These are phyloP conservation scores for Adelognathus sp. DNA, from an alignment of 2,888 invertebrate species.

Conservation along the genomic window DNA sequence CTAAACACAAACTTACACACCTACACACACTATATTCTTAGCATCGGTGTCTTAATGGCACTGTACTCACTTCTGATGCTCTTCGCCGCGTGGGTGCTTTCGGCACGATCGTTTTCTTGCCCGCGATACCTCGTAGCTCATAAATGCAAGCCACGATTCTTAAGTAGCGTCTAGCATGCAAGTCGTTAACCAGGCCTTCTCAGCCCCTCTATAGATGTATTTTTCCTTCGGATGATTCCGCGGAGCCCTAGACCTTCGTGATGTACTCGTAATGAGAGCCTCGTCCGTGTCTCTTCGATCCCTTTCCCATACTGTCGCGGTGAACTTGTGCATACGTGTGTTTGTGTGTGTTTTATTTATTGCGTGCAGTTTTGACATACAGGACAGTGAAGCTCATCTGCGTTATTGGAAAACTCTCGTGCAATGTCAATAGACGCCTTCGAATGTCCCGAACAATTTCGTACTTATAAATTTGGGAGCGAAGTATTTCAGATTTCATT, in stretches of 20 bases:
- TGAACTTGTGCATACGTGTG: neutral
- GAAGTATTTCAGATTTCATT: no score
- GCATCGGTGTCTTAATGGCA: slow-evolving; percentile 41
- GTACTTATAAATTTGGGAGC: no score
- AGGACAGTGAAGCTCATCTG: neutral
- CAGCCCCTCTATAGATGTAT: slow-evolving; percentile 2
- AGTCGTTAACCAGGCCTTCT: slow-evolving; percentile 58
- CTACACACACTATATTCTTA: slow-evolving; percentile 27
- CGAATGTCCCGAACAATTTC: no score
- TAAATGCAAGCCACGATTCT: slow-evolving; percentile 74
- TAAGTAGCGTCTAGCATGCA: slow-evolving; percentile 76
- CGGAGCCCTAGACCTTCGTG: neutral
- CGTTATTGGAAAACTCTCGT: slow-evolving; percentile 31
- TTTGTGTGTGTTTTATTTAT: neutral
- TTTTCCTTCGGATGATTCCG: neutral
- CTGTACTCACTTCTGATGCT: slow-evolving; percentile 5
- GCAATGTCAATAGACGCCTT: neutral
- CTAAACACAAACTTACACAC: no score
- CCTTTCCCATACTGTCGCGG: neutral
- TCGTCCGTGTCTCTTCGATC: neutral
- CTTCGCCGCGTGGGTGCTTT: neutral
- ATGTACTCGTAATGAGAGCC: slow-evolving; percentile 8
- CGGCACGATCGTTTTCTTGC: neutral
- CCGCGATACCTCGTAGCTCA: slow-evolving; percentile 69
- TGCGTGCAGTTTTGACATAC: neutral